Percentiles rank a stretch among this genome's conserved stretches.
Conservation (phyloP, 2,113 vertebrate species). For the Ptilonorhynchus violaceus region DNA sequence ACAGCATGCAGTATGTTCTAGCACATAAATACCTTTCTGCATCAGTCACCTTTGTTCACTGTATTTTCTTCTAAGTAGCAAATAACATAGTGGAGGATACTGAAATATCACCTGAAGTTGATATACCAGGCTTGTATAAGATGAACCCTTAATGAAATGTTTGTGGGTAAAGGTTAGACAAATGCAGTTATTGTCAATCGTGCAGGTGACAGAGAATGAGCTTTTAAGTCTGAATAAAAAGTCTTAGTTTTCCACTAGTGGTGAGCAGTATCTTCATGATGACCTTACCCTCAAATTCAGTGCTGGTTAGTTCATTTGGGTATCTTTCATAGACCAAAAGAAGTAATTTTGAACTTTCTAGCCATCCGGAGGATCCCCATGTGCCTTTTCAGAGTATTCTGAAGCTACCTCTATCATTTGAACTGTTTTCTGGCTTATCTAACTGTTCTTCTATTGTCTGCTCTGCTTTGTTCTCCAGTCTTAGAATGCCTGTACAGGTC, state of each 20-base stretch:
- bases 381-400: background rate
- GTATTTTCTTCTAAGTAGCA: background rate
- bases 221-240: background rate
- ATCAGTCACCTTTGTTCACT: background rate
- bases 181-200: background rate
- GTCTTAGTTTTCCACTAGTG: background rate
- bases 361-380: background rate
- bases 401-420: background rate
- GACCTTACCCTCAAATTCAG: background rate
- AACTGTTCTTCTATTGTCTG: background rate
- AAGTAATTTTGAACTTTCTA: background rate
- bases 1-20: background rate
- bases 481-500: background rate
- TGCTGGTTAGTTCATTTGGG: background rate
- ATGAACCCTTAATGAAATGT: background rate
- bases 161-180: background rate
- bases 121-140: background rate
- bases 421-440: background rate
- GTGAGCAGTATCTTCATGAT: background rate
- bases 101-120: background rate
- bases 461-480: background rate
- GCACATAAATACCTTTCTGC: background rate
- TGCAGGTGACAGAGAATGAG: background rate
- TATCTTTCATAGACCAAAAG: background rate
- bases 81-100: rapidly evolving